Evolutionary conservation across 2,113 vertebrate species (phyloP).

Genomic region (Helogale parvula): DNA sequence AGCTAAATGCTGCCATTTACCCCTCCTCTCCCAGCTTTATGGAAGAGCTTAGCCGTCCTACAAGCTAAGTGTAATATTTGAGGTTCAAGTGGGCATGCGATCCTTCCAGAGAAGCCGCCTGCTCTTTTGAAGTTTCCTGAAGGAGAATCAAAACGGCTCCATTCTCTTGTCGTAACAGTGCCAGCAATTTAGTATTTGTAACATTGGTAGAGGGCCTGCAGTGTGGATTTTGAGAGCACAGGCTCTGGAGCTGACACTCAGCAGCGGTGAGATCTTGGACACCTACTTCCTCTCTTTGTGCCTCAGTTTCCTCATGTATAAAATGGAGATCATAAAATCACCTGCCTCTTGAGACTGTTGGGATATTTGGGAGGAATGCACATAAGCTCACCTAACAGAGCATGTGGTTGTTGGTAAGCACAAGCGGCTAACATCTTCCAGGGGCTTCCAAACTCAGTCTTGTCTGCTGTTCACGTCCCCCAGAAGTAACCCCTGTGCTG

Average conservation of each 20-base stretch:
- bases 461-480: neutral
- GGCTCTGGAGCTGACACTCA: neutral
- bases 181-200: neutral
- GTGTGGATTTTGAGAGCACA: neutral
- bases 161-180: too few relatives aligned
- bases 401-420: neutral
- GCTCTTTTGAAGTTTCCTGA: neutral
- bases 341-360: neutral
- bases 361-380: neutral
- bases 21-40: neutral
- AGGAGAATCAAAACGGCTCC: neutral
- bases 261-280: neutral
- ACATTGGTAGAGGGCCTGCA: neutral
- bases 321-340: neutral
- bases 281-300: neutral
- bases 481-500: neutral
- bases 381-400: neutral
- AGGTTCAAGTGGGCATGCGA: neutral
- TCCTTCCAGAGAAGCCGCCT: neutral
- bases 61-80: neutral
- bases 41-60: neutral
- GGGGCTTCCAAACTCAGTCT: neutral
- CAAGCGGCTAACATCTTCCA: neutral
- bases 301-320: neutral
- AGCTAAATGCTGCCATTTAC: slow-evolving; percentile 64